Base-by-base conservation (phyloP, 2,113 vertebrate species). In the Chloebia gouldiae region DNA sequence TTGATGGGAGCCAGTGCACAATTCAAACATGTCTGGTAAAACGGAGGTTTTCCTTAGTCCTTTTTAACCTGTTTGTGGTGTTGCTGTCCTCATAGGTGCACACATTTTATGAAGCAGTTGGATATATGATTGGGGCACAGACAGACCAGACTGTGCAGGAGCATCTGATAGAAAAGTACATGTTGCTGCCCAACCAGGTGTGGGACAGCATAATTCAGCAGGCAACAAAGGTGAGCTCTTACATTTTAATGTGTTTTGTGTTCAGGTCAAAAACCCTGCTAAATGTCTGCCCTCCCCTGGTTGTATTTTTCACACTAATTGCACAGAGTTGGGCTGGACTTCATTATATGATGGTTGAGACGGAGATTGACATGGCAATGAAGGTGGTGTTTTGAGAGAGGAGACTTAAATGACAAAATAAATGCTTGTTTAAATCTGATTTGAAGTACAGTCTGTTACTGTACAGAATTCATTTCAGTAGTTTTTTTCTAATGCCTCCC, bases 171-270 rank as follows among this genome's bases (percentile, higher is more conserved):
- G 99, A 99, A 96, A 99, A 99, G 92, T 99, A 99, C 63, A 99
- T 99, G 99, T 95, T 99, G 78, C 98, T 99, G n/a, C 99, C 99
- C 53, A 99, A 99, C 97, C 99, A 99, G 93, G 99, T 99, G 93
- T 99, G 99, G 99, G 99, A 99, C 97, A 99, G 99, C 97, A 99
- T 99, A 96, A 99, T 99, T 95, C 99, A 99, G 81, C 99, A 99
- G 96, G 99, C 99, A 95, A 99, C 99, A 69, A 99, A 99, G 98
- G 99, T 99, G 96, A 98, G 98, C 88, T 70, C 14, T 14, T 39
- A 7, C 6, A 11, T 44, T 66, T n/a, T 10, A 6, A 3, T 28
- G 45, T 59, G 2, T 69, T 37, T 9, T 65, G 25, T 86, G 42
- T 37, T 66, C 3, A 28, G 11, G 27, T 42, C 39, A 31, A 25